Evolutionary conservation across 2,797 vertebrate species (phyloP), one percentile per base, ranked within the genome.

Genomic region (Lagocephalus sceleratus): DNA sequence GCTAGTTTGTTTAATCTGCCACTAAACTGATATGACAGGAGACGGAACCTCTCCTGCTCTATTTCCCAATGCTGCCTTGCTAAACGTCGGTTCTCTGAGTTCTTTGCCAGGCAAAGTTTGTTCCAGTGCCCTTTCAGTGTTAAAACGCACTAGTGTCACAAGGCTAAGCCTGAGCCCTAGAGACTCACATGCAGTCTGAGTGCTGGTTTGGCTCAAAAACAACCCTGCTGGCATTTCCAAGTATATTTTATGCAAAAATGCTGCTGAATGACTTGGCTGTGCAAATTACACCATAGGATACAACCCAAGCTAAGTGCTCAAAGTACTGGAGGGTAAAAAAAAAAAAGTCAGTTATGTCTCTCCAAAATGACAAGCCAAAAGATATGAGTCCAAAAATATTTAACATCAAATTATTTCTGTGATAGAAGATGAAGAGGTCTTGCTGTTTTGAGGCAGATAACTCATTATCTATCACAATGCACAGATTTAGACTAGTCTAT

Each of bases 11-110:
- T 81, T 54, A 59, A 68, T 71, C 74, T 70, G 68, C 66, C 23
- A 59, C 66, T 85, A 76, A 86, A 81, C 63, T 58, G 73, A 84
- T 87, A 50, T 79, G 85, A 88, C 78, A 78, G 65, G 66, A 57
- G 55, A 54, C 57, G 61, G 69, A 78, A 75, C 38, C 56, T 69
- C 55, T 74, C 73, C 59, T 68, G 52, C 51, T 52, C 43, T 53
- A 55, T 3, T 6, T 71, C 67, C 62, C 51, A 5, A 54, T 47
- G 45, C 45, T 47, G 53, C 32, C 2, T 2, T 2, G 23, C 41
- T 55, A 62, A 56, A 68, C 20, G 17, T 45, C 29, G 52, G 51
- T 50, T 66, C 67, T 66, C 52, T 39, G 46, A 21, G 57, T 68
- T 20, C 15, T 11, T 5, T 10, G 50, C 51, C 40, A 29, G 19